phyloP scores from a whole-genome alignment of 1,140 invertebrate species.

The Drosophila pandora region DNA sequence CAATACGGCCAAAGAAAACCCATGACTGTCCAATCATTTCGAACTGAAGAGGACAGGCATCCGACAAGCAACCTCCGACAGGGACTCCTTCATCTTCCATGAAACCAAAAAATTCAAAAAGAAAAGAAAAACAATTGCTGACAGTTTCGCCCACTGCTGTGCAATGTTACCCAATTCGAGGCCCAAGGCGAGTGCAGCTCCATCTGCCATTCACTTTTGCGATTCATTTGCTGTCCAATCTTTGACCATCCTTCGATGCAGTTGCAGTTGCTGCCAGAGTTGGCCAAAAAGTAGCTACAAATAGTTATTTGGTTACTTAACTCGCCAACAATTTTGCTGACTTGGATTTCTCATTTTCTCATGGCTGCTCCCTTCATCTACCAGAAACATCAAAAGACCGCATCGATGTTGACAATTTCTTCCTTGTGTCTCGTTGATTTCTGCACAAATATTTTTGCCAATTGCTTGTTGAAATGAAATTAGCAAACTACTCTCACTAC shows the following conservation, averaged over 20 bases:
- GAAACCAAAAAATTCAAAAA: conserved; percentile 4
- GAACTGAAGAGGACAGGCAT: conserved; percentile 10
- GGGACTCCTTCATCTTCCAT: conserved; percentile 30
- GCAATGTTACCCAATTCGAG: conserved; percentile 59
- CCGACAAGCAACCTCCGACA: conserved; percentile 3
- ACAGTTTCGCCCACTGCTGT: conserved; percentile 55
- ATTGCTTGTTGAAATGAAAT: conserved; percentile 60
- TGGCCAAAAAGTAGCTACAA: conserved; percentile 50
- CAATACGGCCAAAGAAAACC: not conserved
- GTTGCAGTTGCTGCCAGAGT: conserved; percentile 2
- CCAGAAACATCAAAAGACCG: not conserved
- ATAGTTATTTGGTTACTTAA: conserved; percentile 57
- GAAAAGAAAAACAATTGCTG: conserved; percentile 46
- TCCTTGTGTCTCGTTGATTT: conserved; percentile 54
- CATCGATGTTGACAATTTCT: conserved; percentile 64
- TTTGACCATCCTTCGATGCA: conserved; percentile 59
- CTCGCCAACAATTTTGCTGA: conserved; percentile 41
- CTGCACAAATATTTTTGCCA: conserved; percentile 30
- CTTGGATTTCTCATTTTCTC: conserved; percentile 60
- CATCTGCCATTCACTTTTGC: conserved; percentile 77
- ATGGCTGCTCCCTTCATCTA: conserved; percentile 44
- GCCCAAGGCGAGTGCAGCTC: conserved; percentile 52
- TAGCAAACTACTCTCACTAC: conserved; percentile 57
- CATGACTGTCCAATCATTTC: conserved; percentile 19
- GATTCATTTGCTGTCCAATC: conserved; percentile 45